Base-by-base conservation (phyloP, 2,888 invertebrate genomes). In the Parthenolecanium corni region DNA sequence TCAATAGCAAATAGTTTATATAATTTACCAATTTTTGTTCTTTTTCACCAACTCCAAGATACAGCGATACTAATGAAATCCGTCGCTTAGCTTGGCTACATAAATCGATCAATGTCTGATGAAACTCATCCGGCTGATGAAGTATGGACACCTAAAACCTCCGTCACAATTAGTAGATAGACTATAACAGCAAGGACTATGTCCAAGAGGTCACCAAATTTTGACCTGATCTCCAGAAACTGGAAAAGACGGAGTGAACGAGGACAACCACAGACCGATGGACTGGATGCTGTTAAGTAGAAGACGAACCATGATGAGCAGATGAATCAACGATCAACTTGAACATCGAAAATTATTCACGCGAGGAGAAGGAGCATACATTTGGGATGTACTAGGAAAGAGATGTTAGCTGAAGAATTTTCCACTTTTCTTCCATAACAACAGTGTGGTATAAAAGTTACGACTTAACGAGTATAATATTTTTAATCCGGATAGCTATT, bases 11-110 rank as follows among this genome's bases (percentile, higher is more conserved):
- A n/a, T n/a, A n/a, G n/a, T n/a, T n/a, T n/a, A n/a, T n/a, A n/a
- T n/a, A n/a, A n/a, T 20, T 70, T 72, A 84, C 85, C 71, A 98
- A 76, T 57, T 84, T 79, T 64, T 79, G 77, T 74, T 97, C 97
- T 68, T 92, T 75, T 18, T 78, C 72, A 0, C 95, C 95, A 56
- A 86, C 93, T 14, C 98, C 97, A 64, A 97, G 76, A 72, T 98
- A 98, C 12, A 98, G 76, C 65, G 97, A 95, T 3, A 91, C 89
- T 54, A 98, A 74, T 0, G 85, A 83, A 69, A 93, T 85, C 68
- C 91, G 79, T 56, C 76, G 75, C 65, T 79, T 80, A 0, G 91
- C 87, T 61, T 73, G 75, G 58, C 75, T 74, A 71, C 85, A 83
- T 71, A 83, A 81, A 51, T 84, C 77, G 67, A 86, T 73, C 14